Base-by-base conservation (phyloP, 1,140 invertebrate species). In the Batillaria attramentaria region DNA sequence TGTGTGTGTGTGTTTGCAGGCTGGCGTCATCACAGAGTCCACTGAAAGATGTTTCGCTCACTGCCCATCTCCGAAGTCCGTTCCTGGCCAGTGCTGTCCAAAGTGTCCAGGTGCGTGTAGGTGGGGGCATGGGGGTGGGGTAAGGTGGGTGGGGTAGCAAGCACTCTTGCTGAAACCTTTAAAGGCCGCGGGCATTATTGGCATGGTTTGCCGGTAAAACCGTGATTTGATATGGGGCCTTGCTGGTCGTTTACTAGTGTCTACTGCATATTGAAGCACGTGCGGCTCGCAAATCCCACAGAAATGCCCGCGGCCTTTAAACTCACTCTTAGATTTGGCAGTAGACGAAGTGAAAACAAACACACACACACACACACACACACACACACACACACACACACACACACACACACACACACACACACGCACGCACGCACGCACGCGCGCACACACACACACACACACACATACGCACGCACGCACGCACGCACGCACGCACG, bases 11-110 rank as follows among this genome's bases (percentile, higher is more conserved):
- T 74, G n/a, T 20, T 54, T 73, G 33, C 77, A 87, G 86, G 95
- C 95, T 31, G 95, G 96, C 16, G 94, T 97, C 42, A 92, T 97
- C 78, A 98, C 96, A 1, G 93, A 95, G 84, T 95, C 95, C 1
- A 91, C 92, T 72, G 92, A 95, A 31, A 93, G 94, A 78, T 98
- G 96, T 87, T 95, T 96, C 87, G 94, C 94, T 18, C 95, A 95
- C 0, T 97, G 96, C 88, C 70, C 75, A 33, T 82, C 87, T 54
- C 85, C 87, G 43, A 69, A 84, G 24, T 60, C 66, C 6, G 75
- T 81, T 35, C 73, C 77, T 8, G 84, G 84, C 1, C 46, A 81
- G n/a, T 88, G 87, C 60, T 88, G 87, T 79, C 82, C 84, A 2
- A 75, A 75, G 16, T 88, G 87, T 54, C 57, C 81, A 82, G 84